Evolutionary conservation across 2,113 vertebrate genomes (phyloP).

Genomic region (Aix galericulata): DNA sequence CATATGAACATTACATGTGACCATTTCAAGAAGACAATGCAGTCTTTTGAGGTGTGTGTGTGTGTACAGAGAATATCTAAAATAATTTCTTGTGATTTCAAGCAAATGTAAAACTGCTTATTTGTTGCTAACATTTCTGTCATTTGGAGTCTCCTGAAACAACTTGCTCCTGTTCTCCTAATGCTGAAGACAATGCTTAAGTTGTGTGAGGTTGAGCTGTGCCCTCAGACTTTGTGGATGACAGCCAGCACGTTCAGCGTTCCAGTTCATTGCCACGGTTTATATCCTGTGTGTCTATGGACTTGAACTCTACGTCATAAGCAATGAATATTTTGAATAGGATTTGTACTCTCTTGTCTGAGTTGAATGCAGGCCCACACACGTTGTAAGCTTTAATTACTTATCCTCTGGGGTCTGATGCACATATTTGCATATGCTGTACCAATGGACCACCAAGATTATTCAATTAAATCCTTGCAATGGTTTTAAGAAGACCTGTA

Average conservation of each 20-base stretch:
- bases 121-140: not conserved
- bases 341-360: conserved; percentile 48
- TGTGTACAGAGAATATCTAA: not conserved
- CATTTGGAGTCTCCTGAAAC: not conserved
- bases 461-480: conserved; percentile 35
- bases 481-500: not conserved
- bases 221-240: not conserved
- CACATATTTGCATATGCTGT: not conserved
- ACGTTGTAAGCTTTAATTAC: not conserved
- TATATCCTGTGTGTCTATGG: not conserved
- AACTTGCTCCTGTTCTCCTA: not conserved
- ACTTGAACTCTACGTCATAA: conserved; percentile 19
- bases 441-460: conserved; percentile 16
- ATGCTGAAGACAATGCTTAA: not conserved
- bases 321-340: conserved; percentile 25
- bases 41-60: not conserved
- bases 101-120: not conserved
- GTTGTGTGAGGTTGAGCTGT: not conserved
- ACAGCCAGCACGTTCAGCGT: not conserved
- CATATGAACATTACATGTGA: not conserved
- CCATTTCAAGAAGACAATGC: not conserved
- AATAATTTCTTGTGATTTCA: not conserved
- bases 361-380: conserved; percentile 51
- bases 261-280: not conserved
- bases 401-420: conserved; percentile 27